Base-by-base conservation (phyloP, 2,113 vertebrate genomes). In the Callaeas wilsoni region DNA sequence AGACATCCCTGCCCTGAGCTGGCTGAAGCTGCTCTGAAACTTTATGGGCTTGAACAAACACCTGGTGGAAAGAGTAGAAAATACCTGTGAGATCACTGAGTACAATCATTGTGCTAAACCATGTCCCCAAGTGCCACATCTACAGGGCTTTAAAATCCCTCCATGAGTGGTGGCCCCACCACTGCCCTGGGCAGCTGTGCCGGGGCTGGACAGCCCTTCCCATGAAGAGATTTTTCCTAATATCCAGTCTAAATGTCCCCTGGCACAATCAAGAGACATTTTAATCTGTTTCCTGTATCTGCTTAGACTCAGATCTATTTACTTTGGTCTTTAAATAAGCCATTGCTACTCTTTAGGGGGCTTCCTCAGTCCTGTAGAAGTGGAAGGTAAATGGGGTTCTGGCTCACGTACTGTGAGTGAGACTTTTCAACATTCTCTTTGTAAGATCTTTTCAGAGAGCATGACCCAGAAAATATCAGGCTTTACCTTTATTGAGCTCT, bases 391-490 rank as follows among this genome's bases (percentile, higher is more conserved):
- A 63, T 14, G 50, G 29, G 59, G 42, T 80, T 57, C 63, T 87
- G 84, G 47, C 23, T 91, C 8, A 8, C 19, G 6, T 10, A 5
- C 12, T 22, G 32, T 17, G 47, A 71, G 27, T 4, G 39, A 70
- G 46, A 39, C 35, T 79, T 92, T 95, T 84, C 49, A 85, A 12
- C 30, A 4, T 81, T 55, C 26, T 59, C 21, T 39, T 78, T 59
- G 3, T 30, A 39, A 74, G 52, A 41, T 53, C 73, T 90, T 88
- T 95, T 68, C 67, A 60, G 68, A 70, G 62, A 41, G 29, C 21
- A 10, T 92, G 96, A 94, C 93, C 93, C 64, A 96, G 96, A 95
- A 94, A 94, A 85, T n/a, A 27, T 21, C 52, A 63, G 50, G 14
- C 32, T 90, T 78, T 74, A 27, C 27, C 13, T 92, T 85, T 74